Percentiles rank a stretch among this genome's conserved stretches.
phyloP scores from a whole-genome alignment of 2,888 invertebrate genomes.

The Nomada fabriciana region DNA sequence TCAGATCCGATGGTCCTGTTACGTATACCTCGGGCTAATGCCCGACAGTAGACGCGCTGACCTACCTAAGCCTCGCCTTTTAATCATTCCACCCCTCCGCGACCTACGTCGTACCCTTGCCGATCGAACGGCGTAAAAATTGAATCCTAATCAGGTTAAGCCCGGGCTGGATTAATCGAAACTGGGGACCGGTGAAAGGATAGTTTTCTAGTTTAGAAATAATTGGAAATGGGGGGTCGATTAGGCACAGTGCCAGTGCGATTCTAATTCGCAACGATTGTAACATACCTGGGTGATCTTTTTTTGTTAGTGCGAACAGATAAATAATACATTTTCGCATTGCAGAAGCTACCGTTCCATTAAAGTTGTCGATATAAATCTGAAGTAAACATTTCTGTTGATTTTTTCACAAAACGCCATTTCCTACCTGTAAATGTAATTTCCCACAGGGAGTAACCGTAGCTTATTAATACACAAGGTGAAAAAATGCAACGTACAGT shows the following conservation, averaged over 20 bases:
- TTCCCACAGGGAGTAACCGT: too few relatives aligned
- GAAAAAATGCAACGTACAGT: too few relatives aligned
- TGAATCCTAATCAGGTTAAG: conserved; percentile 41
- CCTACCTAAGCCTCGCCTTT: conserved; percentile 43
- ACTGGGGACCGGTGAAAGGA: neutral
- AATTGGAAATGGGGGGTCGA: neutral
- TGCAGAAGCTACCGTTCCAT: too few relatives aligned
- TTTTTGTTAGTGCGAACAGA: too few relatives aligned
- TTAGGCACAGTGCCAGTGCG: neutral
- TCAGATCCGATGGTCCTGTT: conserved; percentile 74
- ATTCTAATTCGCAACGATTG: neutral
- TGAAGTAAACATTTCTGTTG: too few relatives aligned
- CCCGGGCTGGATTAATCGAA: conserved; percentile 29
- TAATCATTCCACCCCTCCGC: conserved; percentile 39
- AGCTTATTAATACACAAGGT: too few relatives aligned
- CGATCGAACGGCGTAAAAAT: conserved; percentile 38
- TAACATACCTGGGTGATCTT: neutral
- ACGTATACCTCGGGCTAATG: conserved; percentile 64
- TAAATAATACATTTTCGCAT: too few relatives aligned
- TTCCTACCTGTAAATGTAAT: too few relatives aligned
- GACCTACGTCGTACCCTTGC: neutral
- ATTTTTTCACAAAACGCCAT: too few relatives aligned
- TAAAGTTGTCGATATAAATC: too few relatives aligned
- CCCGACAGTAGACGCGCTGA: conserved; percentile 47
- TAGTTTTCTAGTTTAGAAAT: conserved; percentile 13